These are phyloP conservation scores for Bubo bubo DNA, from an alignment of 2,113 vertebrate genomes.

Conservation along the genomic window DNA sequence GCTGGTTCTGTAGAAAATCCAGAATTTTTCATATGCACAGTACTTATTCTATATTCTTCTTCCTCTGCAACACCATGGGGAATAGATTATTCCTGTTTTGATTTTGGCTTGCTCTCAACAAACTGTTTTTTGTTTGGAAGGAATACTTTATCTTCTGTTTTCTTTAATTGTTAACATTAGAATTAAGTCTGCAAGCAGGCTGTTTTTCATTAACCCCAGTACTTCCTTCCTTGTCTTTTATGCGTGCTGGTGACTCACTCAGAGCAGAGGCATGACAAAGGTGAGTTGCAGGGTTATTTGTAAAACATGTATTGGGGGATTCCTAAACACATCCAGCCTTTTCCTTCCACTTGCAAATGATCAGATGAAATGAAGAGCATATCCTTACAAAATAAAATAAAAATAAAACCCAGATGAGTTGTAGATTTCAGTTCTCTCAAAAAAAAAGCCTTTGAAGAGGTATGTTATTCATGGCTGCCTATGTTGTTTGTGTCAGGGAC, in stretches of 20 bases:
- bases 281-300: background rate
- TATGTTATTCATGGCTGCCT: background rate
- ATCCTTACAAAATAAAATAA: background rate
- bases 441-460: background rate
- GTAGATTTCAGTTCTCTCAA: background rate
- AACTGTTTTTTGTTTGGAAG: background rate
- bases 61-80: background rate
- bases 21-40: background rate
- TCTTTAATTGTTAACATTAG: slow-evolving; percentile 4
- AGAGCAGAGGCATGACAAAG: background rate
- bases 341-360: background rate
- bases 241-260: background rate
- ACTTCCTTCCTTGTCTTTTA: slow-evolving; percentile 12
- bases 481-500: background rate
- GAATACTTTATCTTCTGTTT: background rate
- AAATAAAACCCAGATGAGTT: background rate
- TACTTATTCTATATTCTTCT: background rate
- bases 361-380: background rate
- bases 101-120: background rate
- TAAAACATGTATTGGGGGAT: background rate
- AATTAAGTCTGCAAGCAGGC: background rate
- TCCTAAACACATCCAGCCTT: background rate
- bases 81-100: background rate
- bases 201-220: background rate
- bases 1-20: background rate